Conservation (phyloP, 2,113 vertebrate species). For the Vireo altiloquus region DNA sequence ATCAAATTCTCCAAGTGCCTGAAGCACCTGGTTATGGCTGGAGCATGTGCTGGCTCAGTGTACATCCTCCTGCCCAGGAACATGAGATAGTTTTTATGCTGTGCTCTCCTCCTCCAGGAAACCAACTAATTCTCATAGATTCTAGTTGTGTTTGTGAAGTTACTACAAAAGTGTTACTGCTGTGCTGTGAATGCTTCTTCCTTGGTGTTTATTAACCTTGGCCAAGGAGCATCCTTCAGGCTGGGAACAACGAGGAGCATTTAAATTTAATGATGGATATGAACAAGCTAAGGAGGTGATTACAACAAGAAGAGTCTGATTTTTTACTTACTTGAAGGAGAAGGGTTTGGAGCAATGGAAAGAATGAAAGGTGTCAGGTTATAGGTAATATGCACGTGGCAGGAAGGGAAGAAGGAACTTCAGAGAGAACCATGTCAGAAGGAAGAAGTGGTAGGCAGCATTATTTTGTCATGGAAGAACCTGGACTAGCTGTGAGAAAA, state of each 20-base stretch:
- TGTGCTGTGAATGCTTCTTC: neutral
- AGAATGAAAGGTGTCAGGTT: neutral
- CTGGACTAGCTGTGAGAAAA: neutral
- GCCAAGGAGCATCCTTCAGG: neutral
- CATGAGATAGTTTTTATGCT: neutral
- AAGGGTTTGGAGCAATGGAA: neutral
- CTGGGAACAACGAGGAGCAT: neutral
- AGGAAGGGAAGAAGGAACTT: neutral
- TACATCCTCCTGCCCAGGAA: neutral
- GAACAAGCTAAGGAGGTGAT: neutral
- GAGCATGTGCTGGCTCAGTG: neutral
- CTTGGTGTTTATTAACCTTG: neutral
- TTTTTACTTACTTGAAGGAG: neutral
- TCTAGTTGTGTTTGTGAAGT: neutral
- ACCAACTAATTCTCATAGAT: neutral
- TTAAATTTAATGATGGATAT: neutral
- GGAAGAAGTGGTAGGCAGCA: neutral
- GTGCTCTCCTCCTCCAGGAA: neutral
- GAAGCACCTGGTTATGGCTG: neutral
- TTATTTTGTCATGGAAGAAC: neutral
- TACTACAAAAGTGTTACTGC: neutral
- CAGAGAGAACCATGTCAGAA: rapidly evolving
- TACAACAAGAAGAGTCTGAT: neutral
- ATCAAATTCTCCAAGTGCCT: neutral
- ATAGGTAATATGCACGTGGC: neutral